Evolutionary conservation across 2,113 vertebrate species (phyloP).

Genomic region (Poecilia latipinna): DNA sequence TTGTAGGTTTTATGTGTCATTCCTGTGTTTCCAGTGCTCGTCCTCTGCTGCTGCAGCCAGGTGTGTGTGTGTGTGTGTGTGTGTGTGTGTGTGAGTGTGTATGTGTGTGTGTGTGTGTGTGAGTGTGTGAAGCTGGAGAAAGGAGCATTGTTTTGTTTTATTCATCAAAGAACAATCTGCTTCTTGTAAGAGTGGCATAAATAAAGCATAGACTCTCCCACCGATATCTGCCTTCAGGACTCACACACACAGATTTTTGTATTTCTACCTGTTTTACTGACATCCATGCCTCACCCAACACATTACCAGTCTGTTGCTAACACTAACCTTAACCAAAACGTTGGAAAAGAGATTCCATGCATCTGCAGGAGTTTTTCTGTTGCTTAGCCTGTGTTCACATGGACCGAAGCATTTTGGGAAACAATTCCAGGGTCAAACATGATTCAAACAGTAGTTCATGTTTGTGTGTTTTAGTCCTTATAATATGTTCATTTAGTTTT

Average conservation of each 20-base stretch:
- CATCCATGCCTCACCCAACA: no score
- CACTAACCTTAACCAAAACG: no score
- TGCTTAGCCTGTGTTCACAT: no score
- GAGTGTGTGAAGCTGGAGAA: constrained; percentile 5
- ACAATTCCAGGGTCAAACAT: no score
- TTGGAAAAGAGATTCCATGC: no score
- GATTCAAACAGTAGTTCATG: no score
- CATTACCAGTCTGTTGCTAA: no score
- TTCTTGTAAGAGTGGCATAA: constrained; percentile 50
- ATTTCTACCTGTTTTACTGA: no score
- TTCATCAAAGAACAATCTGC: constrained; percentile 63
- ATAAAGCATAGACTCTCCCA: constrained; percentile 40
- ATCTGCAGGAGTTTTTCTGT: no score
- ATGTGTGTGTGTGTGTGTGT: constrained; percentile 26
- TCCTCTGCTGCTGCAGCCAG: constrained; percentile 8
- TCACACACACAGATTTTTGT: background rate
- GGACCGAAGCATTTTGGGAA: no score
- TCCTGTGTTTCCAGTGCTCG: constrained; percentile 7
- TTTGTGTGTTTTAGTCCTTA: no score
- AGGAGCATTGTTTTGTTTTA: constrained; percentile 46
- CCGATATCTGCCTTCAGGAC: constrained; percentile 31
- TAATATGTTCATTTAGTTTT: no score
- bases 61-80: constrained; percentile 20
- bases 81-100: constrained; percentile 22
- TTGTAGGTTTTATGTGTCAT: background rate